These are phyloP conservation scores for Blennius ocellaris DNA, from an alignment of 2,113 vertebrate genomes.

Conservation along the genomic window DNA sequence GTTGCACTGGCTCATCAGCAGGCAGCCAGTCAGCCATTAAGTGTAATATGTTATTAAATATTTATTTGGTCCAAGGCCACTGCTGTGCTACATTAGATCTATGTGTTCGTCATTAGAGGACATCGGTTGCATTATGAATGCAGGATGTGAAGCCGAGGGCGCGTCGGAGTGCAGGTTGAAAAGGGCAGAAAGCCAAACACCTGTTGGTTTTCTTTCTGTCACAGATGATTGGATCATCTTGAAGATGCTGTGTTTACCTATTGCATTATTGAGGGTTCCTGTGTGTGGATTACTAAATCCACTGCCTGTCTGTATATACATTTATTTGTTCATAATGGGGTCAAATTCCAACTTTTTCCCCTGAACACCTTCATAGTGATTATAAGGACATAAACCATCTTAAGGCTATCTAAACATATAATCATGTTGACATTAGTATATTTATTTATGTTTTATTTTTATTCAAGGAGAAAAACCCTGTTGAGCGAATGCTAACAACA, in stretches of 20 bases:
- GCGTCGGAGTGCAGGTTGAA: slow-evolving; percentile 6
- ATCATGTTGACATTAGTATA: no score
- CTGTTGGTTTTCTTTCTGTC: slow-evolving; percentile 15
- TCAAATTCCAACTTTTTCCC: no score
- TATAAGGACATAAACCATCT: no score
- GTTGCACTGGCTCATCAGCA: slow-evolving; percentile 64
- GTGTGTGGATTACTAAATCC: no score
- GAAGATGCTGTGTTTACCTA: not conserved
- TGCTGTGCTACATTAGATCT: slow-evolving; percentile 66
- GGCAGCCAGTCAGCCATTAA: slow-evolving; percentile 71
- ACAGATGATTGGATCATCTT: not conserved
- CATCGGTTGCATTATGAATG: slow-evolving; percentile 49
- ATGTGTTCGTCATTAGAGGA: slow-evolving; percentile 65
- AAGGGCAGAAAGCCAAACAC: slow-evolving; percentile 22
- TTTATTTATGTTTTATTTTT: no score
- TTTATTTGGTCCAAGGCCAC: slow-evolving; percentile 68
- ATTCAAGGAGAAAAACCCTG: no score
- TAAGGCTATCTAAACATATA: no score
- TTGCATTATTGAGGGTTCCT: no score
- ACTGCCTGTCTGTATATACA: no score
- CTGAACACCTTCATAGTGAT: no score
- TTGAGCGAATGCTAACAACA: no score
- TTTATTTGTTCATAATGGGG: no score
- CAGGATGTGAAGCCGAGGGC: slow-evolving; percentile 17
- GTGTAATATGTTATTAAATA: slow-evolving; percentile 76